A percentile compares a stretch with the other conserved stretches of the same genome.
phyloP scores from a whole-genome alignment of 2,888 invertebrate genomes.

The Tinea semifulvella region DNA sequence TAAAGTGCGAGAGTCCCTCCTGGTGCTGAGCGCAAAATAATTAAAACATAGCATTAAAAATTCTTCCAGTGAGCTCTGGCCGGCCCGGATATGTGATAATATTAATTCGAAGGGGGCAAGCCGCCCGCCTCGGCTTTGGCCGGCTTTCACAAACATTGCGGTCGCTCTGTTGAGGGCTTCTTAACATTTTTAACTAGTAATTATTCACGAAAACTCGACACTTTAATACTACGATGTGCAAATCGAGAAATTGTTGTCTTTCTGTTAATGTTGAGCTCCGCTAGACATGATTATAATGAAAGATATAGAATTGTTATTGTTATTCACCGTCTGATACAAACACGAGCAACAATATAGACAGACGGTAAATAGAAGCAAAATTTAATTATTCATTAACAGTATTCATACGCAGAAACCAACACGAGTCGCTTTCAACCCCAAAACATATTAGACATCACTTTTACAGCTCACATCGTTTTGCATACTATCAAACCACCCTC shows the following conservation, averaged over 20 bases:
- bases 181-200: constrained; percentile 12
- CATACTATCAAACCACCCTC: constrained; percentile 25
- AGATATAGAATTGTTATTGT: too few relatives aligned
- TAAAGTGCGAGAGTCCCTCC: constrained; percentile 31
- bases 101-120: constrained; percentile 42
- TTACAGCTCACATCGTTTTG: constrained; percentile 38
- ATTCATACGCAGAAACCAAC: constrained; percentile 12
- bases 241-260: background rate
- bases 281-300: too few relatives aligned
- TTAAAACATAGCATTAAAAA: constrained; percentile 65
- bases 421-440: constrained; percentile 23
- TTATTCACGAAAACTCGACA: background rate
- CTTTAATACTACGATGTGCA: too few relatives aligned
- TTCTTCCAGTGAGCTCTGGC: constrained; percentile 55
- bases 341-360: too few relatives aligned
- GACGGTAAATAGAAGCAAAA: constrained; percentile 9
- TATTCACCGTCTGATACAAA: too few relatives aligned
- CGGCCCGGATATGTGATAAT: constrained; percentile 62
- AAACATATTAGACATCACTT: constrained; percentile 45
- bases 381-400: constrained; percentile 8
- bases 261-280: too few relatives aligned
- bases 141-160: constrained; percentile 5
- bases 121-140: constrained; percentile 22
- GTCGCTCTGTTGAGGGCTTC: constrained; percentile 15
- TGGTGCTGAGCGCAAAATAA: constrained; percentile 51